These are phyloP conservation scores for Scaptomyza cyrtandrae DNA, from an alignment of 2,888 invertebrate species.

Conservation along the genomic window DNA sequence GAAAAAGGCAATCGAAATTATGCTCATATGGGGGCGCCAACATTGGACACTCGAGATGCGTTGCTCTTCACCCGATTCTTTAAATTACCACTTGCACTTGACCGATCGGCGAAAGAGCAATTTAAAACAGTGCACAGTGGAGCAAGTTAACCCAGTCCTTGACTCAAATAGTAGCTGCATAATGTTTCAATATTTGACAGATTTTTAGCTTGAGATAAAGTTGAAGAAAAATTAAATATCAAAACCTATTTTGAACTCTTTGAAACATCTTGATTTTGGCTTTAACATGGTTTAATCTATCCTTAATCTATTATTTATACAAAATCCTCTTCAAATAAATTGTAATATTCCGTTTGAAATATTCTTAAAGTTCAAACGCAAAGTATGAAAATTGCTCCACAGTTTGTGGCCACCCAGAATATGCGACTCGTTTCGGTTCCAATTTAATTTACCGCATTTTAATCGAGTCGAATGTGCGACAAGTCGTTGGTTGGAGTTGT, in stretches of 20 bases:
- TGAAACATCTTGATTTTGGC: no score
- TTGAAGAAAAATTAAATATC: no score
- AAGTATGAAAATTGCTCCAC: conserved; percentile 14
- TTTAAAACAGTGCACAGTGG: conserved; percentile 47
- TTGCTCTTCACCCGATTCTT: conserved; percentile 66
- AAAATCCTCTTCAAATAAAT: no score
- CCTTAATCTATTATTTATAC: no score
- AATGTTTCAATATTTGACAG: no score
- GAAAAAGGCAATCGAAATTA: conserved; percentile 40
- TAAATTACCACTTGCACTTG: conserved; percentile 79
- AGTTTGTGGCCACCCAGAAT: conserved; percentile 72
- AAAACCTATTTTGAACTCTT: no score
- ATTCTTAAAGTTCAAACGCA: not conserved
- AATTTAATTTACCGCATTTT: conserved; percentile 75
- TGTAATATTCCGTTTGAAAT: not conserved
- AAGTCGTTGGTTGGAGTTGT: conserved; percentile 40
- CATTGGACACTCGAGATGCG: conserved; percentile 62
- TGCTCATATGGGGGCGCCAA: conserved; percentile 72
- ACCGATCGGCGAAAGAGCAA: conserved; percentile 53
- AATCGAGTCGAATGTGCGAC: conserved; percentile 65
- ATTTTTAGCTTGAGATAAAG: no score
- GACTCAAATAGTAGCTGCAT: not conserved
- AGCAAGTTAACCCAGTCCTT: not conserved
- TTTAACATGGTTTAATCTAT: no score
- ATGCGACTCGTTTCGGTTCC: conserved; percentile 57